Conservation (phyloP, 1,140 invertebrate genomes). For the Pseudomyrmex gracilis region DNA sequence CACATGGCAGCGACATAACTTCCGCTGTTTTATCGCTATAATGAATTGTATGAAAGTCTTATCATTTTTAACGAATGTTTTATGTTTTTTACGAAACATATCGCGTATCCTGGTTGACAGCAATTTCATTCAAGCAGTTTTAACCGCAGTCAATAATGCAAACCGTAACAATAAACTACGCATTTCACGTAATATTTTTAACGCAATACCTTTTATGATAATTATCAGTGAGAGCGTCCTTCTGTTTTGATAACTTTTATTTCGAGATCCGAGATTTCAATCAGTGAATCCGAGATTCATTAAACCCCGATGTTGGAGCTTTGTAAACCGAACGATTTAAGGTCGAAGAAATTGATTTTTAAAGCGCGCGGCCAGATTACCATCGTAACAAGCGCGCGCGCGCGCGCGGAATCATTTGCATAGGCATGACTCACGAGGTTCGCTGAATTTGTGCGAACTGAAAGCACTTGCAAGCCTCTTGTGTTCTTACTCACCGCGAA, state of each 20-base stretch:
- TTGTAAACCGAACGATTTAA: slow-evolving; percentile 26
- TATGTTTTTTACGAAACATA: not conserved
- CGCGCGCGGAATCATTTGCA: slow-evolving; percentile 48
- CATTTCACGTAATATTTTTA: not conserved
- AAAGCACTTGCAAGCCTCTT: slow-evolving; percentile 40
- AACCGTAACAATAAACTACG: not conserved
- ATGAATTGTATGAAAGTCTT: not conserved
- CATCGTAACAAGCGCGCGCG: slow-evolving; percentile 45
- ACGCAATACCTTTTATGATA: not conserved
- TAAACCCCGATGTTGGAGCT: slow-evolving; percentile 11
- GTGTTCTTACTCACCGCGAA: slow-evolving; percentile 81
- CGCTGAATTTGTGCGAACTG: not conserved
- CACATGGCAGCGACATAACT: not conserved
- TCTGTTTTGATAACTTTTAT: not conserved
- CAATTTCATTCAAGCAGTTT: not conserved
- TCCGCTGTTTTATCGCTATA: not conserved
- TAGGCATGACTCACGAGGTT: not conserved
- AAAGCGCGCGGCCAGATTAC: slow-evolving; percentile 49
- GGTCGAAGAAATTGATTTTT: slow-evolving; percentile 50
- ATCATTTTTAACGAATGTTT: not conserved
- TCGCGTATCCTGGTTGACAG: not conserved
- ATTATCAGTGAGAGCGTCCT: not conserved
- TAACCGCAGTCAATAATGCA: not conserved
- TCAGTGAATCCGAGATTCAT: too few relatives aligned
- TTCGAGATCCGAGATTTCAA: not conserved